These are phyloP conservation scores for Brienomyrus longianalis DNA, from an alignment of 2,113 vertebrate genomes.

Conservation along the genomic window DNA sequence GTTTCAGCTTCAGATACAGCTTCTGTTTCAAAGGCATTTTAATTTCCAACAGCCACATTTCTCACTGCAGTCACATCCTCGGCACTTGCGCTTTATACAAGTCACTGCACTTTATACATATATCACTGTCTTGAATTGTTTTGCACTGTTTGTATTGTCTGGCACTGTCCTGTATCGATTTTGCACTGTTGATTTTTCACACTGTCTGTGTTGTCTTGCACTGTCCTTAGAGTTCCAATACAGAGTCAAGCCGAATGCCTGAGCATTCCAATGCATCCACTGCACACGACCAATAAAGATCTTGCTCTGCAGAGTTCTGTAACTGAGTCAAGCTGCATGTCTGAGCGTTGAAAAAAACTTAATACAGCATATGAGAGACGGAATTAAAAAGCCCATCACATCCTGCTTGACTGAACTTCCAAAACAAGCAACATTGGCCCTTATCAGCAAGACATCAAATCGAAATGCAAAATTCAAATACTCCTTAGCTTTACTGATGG, in stretches of 20 bases:
- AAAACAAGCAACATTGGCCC: background rate
- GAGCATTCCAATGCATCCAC: background rate
- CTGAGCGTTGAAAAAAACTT: background rate
- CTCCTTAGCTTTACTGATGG: background rate
- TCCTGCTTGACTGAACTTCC: background rate
- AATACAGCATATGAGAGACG: background rate
- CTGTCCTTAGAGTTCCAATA: background rate
- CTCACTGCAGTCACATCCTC: background rate
- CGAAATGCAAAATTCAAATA: slow-evolving; percentile 13
- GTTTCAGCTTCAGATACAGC: too few relatives aligned
- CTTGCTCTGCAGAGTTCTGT: background rate
- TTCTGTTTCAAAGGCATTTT: background rate
- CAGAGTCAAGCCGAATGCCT: background rate
- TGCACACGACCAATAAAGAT: too few relatives aligned
- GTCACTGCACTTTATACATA: too few relatives aligned
- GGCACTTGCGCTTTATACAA: too few relatives aligned
- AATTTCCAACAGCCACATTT: background rate
- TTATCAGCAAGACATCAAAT: slow-evolving; percentile 18
- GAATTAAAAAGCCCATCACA: background rate
- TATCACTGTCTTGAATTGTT: background rate
- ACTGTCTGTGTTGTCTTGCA: background rate
- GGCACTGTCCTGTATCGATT: background rate
- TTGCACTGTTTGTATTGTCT: background rate
- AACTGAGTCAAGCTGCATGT: background rate
- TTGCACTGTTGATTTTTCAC: too few relatives aligned